Base-by-base conservation (phyloP, 37 sponge, comb jelly and placozoan genomes). In the Crambe crambe region DNA sequence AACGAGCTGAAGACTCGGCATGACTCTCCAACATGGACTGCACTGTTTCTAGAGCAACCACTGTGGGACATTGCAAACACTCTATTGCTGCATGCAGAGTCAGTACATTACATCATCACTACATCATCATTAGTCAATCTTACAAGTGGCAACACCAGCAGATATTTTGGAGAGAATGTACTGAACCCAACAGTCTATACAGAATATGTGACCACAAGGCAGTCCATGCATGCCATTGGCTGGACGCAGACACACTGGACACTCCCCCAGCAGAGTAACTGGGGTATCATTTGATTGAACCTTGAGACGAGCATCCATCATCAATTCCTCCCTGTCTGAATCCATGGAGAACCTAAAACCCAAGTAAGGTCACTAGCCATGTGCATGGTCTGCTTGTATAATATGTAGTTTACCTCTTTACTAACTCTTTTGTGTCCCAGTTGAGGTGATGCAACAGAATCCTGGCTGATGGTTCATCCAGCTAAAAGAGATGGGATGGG, bases 121-220 rank as follows among this genome's bases (percentile, higher is more conserved):
- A 4, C 4, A 35, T 34, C 36, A 42, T 35, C 4, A 70, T n/a
- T 9, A 22, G 12, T 3, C 43, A 2, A 1, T 20, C 60, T 60
- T 34, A 91, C 84, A 43, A 4, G 80, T 21, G 0, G 89, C 39
- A n/a, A 61, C 25, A 0, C 89, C 90, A 39, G 18, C 17, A 0
- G 54, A 47, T 12, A 93, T 56, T 63, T 78, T 76, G 20, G 66
- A 36, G 29, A 40, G 43, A 27, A 93, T 3, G 58, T 93, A 77
- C 62, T 81, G 40, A 25, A 41, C 9, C 84, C 87, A 93, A 54
- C 94, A 93, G 17, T 41, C 51, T 1, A 10, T 38, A 76, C 94
- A 93, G 84, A 78, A 93, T 36, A 37, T 37, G 74, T 93, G 94
- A n/a, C 94, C 90, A 83, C 94, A 93, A 20, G 18, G 27, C 31